phyloP scores from a whole-genome alignment of 2,113 vertebrate species.

The Agapornis roseicollis region DNA sequence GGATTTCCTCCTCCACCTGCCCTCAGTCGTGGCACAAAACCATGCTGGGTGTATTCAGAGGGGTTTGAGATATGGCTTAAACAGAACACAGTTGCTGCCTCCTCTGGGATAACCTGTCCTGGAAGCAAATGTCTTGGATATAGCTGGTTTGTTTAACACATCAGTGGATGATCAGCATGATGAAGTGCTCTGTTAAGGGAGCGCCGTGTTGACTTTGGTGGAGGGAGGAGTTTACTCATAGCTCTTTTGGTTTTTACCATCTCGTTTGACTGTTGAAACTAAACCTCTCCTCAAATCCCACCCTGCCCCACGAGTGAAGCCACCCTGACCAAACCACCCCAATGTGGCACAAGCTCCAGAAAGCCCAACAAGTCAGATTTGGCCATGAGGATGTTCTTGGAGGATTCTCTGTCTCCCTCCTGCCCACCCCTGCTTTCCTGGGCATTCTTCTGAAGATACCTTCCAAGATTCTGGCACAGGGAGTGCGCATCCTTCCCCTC shows the following conservation, averaged over 20 bases:
- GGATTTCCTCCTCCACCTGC: background rate
- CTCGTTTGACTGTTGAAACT: background rate
- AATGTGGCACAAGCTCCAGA: background rate
- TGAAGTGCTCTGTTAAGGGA: accelerated
- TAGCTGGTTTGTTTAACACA: background rate
- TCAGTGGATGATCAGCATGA: accelerated
- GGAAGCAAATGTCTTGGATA: background rate
- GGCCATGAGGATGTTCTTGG: background rate
- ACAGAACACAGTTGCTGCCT: background rate
- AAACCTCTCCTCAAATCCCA: background rate
- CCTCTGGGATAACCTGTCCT: background rate
- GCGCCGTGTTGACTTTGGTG: accelerated
- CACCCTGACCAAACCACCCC: accelerated
- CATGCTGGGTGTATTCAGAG: accelerated
- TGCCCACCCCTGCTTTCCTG: background rate
- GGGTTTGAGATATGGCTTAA: accelerated
- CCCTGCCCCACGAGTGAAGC: background rate
- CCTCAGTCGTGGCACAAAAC: accelerated
- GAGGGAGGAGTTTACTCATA: background rate
- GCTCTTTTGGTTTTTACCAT: background rate
- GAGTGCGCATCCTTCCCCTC: background rate
- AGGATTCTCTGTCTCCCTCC: background rate
- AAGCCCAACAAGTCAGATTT: accelerated
- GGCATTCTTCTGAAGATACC: background rate
- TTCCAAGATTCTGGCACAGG: background rate